Base-by-base conservation (phyloP, 2,113 vertebrate genomes). In the Muntiacus reevesi region DNA sequence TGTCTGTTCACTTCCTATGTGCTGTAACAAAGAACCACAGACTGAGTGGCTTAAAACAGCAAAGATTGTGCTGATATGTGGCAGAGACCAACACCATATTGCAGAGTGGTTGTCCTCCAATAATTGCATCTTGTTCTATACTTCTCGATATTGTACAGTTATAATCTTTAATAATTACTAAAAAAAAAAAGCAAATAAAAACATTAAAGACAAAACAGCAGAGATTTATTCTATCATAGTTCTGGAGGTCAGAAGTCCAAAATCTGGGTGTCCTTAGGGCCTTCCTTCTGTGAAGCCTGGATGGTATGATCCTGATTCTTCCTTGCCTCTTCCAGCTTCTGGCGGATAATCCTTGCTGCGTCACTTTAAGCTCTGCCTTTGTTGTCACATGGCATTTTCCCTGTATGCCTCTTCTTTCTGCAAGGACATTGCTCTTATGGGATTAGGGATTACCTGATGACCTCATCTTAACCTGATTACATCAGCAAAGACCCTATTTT, bases 281-380 rank as follows among this genome's bases (percentile, higher is more conserved):
- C 4, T 3, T 5, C 11, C 23, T 57, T 81, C 33, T 54, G 0
- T 5, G 3, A 10, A 59, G 64, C 5, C 33, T 55, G 7, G 15
- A 12, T 4, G 19, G 50, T 7, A n/a, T 0, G 27, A 54, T 23
- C n/a, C 67, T 23, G 67, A 15, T 33, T 84, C 33, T 19, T 27
- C 28, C 13, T 36, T 50, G 28, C 23, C 21, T 84, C 43, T 16
- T 15, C 33, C 6, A 5, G 15, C n/a, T 87, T 55, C 67, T 2
- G 9, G 36, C 2, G 0, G 25, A 7, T 1, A 2, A 19, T 27
- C 47, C 5, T 7, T 9, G n/a, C 62, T 8, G 0, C 2, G 0
- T 76, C 60, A 33, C 36, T 27, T 74, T 30, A 8, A 55, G 52
- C 13, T 52, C 57, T 33, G n/a, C 23, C 82, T 36, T 9, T 2